A percentile compares a stretch with the other conserved stretches of the same genome.
These are phyloP conservation scores for Eubasilissa splendida DNA, from an alignment of 2,888 invertebrate species.

Conservation along the genomic window DNA sequence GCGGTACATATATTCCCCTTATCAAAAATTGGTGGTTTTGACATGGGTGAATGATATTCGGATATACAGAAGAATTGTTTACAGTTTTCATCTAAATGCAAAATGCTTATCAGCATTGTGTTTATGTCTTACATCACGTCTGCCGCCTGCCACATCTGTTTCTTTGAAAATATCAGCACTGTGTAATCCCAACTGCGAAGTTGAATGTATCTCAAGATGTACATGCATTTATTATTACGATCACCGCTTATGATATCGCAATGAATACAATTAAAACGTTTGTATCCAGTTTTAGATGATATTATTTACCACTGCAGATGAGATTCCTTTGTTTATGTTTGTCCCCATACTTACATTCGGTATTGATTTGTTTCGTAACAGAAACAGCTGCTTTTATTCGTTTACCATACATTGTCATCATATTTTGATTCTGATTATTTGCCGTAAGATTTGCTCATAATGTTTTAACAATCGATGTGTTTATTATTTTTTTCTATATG, in stretches of 20 bases:
- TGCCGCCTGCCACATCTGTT: constrained; percentile 1
- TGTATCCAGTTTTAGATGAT: no score
- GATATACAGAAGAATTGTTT: neutral
- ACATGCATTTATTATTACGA: neutral
- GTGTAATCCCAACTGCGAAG: neutral
- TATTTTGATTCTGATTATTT: no score
- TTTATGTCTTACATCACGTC: constrained; percentile 21
- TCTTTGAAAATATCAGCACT: constrained; percentile 9
- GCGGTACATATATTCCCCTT: no score
- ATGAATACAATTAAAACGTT: neutral
- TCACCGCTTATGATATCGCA: neutral
- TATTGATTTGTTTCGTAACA: constrained; percentile 46
- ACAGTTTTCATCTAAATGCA: neutral
- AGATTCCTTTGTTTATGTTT: constrained; percentile 50
- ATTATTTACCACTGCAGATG: constrained; percentile 14
- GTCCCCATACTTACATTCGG: neutral
- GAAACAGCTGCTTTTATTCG: constrained; percentile 36
- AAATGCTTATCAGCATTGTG: constrained; percentile 13
- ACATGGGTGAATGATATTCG: neutral
- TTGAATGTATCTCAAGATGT: constrained; percentile 15
- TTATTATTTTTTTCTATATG: no score
- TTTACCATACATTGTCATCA: neutral
- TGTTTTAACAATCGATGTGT: no score
- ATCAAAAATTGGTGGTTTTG: neutral
- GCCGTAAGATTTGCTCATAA: no score